phyloP scores from a whole-genome alignment of 2,797 vertebrate species.

The Loris lydekkerianus region DNA sequence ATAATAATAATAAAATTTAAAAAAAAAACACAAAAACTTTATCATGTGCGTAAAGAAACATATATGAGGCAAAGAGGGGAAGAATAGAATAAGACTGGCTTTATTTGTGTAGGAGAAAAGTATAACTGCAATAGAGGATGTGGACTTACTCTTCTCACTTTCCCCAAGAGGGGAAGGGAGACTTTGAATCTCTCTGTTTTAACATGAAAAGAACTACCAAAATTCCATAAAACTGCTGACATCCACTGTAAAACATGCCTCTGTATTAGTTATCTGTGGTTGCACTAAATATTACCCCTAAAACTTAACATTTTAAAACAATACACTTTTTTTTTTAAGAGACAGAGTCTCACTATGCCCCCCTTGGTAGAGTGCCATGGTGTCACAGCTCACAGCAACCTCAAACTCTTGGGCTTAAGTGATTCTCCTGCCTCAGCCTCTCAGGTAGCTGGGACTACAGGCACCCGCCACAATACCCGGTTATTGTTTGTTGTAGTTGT shows the following conservation, averaged over 20 bases:
- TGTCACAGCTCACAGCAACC: too few relatives aligned
- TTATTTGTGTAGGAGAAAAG: neutral
- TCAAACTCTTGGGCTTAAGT: too few relatives aligned
- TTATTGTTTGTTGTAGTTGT: too few relatives aligned
- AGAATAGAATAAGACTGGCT: neutral
- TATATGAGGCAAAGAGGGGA: neutral
- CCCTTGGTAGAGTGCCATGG: too few relatives aligned
- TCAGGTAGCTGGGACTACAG: too few relatives aligned
- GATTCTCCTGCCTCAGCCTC: too few relatives aligned
- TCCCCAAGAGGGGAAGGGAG: neutral
- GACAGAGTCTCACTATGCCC: too few relatives aligned
- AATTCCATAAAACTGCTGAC: neutral
- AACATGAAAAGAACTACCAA: neutral
- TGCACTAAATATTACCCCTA: neutral
- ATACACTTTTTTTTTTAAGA: neutral
- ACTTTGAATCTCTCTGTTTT: neutral
- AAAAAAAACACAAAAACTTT: too few relatives aligned
- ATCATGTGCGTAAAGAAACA: neutral
- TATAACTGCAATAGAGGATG: neutral
- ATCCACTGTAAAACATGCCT: neutral
- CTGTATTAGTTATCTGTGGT: neutral
- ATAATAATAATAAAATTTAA: too few relatives aligned
- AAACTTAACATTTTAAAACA: neutral
- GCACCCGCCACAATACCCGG: too few relatives aligned
- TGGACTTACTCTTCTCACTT: neutral